Percentiles rank a stretch among this genome's conserved stretches.
phyloP scores from a whole-genome alignment of 2,113 vertebrate species.

The Podiceps cristatus region DNA sequence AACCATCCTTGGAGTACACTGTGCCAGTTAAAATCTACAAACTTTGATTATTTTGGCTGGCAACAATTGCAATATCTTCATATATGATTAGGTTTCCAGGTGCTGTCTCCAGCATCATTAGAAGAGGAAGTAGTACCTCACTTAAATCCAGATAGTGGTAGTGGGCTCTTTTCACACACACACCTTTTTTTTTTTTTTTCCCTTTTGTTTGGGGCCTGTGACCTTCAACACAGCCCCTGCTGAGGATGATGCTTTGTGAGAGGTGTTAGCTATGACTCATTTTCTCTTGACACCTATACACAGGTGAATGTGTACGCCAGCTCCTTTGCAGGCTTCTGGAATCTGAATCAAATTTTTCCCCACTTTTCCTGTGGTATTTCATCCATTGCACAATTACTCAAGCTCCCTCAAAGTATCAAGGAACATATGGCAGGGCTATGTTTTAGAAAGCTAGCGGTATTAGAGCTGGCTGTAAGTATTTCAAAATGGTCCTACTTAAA shows the following conservation, averaged over 20 bases:
- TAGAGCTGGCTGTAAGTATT: background rate
- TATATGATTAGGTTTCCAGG: background rate
- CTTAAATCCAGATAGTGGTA: background rate
- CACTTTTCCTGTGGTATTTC: background rate
- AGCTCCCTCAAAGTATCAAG: background rate
- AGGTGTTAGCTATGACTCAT: background rate
- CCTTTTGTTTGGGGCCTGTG: background rate
- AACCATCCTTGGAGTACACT: background rate
- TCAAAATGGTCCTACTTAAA: background rate
- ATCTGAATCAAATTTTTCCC: background rate
- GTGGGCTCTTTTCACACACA: background rate
- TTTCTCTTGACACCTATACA: background rate
- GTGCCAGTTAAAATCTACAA: background rate
- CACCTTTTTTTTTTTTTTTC: background rate
- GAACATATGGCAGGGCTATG: background rate
- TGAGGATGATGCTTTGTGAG: background rate
- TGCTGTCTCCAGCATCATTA: background rate
- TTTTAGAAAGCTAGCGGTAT: background rate
- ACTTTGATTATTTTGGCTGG: background rate
- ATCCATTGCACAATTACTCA: background rate
- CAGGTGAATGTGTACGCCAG: rapidly evolving
- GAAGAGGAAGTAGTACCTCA: background rate
- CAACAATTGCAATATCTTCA: background rate
- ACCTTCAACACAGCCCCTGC: background rate
- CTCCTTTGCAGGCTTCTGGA: background rate